Evolutionary conservation across 2,113 vertebrate species (phyloP).

Genomic region (Pterocles gutturalis): DNA sequence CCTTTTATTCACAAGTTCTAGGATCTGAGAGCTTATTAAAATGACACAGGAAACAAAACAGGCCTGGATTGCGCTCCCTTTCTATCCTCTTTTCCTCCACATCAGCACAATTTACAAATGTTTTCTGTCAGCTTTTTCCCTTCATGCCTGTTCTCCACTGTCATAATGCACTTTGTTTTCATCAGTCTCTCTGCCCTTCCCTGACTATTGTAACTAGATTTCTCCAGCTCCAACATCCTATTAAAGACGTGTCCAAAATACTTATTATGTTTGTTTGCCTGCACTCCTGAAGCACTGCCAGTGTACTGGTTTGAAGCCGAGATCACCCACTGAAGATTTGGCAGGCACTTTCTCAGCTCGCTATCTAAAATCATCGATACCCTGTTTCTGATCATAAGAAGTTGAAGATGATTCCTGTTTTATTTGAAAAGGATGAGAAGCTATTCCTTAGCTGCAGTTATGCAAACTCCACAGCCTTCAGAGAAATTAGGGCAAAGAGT

Average conservation of each 20-base stretch:
- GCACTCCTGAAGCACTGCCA: not conserved
- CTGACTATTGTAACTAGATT: conserved; percentile 41
- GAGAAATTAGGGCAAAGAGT: not conserved
- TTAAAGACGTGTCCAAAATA: conserved; percentile 39
- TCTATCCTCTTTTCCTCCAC: not conserved
- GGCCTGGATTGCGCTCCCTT: not conserved
- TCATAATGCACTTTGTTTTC: conserved; percentile 40
- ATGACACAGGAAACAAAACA: not conserved
- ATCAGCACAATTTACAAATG: conserved; percentile 23
- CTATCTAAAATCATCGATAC: not conserved
- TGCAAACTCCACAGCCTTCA: not conserved
- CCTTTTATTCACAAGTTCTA: not conserved
- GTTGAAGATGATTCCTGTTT: not conserved
- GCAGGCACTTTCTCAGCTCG: not conserved
- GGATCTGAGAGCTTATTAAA: not conserved
- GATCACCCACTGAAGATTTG: not conserved
- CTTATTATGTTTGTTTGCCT: not conserved
- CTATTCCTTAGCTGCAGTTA: not conserved
- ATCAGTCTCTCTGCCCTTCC: conserved; percentile 9
- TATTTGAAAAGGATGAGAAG: not conserved
- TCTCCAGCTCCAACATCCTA: conserved; percentile 4
- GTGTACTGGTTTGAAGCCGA: not conserved
- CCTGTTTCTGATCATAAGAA: not conserved
- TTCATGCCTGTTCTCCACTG: not conserved
- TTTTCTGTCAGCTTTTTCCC: conserved; percentile 36